phyloP scores from a whole-genome alignment of 2,888 invertebrate genomes.

The Drepana falcataria region DNA sequence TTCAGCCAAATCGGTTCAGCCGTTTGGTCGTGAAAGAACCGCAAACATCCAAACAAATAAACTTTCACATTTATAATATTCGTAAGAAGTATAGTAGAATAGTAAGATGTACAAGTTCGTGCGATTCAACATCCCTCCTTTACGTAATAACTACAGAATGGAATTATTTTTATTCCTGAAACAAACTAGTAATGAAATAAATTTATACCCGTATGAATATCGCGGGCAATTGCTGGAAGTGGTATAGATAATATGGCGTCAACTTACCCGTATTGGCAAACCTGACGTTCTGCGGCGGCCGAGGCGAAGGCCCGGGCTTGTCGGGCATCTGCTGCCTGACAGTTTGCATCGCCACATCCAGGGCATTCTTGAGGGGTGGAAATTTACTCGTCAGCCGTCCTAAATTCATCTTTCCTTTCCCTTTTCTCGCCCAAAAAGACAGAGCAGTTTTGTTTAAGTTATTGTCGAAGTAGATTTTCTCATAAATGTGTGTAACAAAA shows the following conservation, averaged over 20 bases:
- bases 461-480: constrained; percentile 9
- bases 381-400: constrained; percentile 78
- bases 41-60: no score
- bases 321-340: constrained; percentile 88
- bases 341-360: constrained; percentile 91
- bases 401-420: constrained; percentile 52
- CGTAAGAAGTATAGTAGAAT: no score
- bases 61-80: no score
- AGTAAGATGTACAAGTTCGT: no score
- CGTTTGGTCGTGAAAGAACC: no score
- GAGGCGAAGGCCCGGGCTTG: constrained; percentile 71
- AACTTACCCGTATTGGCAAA: constrained; percentile 73
- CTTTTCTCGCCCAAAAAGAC: constrained; percentile 3
- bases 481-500: constrained; percentile 11
- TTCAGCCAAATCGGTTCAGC: no score
- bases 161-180: no score
- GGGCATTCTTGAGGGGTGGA: constrained; percentile 85
- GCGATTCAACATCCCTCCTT: no score
- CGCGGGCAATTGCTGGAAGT: no score
- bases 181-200: no score
- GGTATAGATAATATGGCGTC: not conserved
- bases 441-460: constrained; percentile 8
- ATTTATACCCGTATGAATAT: no score
- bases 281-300: constrained; percentile 74
- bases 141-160: no score